Evolutionary conservation across 2,113 vertebrate genomes (phyloP).

Genomic region (Tympanuchus pallidicinctus): DNA sequence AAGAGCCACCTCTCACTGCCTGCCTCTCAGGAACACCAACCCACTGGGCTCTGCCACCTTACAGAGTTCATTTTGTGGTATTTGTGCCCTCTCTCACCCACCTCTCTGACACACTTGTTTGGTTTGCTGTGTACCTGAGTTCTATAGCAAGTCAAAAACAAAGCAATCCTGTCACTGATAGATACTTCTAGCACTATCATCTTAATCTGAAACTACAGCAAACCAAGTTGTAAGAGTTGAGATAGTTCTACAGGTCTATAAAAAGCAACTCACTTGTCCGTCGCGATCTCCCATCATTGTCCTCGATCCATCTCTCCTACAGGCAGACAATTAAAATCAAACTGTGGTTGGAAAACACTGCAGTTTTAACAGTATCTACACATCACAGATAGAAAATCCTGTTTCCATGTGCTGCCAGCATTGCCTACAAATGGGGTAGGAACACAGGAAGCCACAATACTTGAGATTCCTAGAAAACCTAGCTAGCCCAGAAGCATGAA

Average conservation of each 20-base stretch:
- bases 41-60: background rate
- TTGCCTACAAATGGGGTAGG: background rate
- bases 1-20: background rate
- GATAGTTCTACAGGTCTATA: background rate
- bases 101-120: background rate
- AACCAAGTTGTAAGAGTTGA: background rate
- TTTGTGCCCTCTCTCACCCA: background rate
- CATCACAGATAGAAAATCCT: background rate
- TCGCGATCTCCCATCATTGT: slow-evolving; percentile 87
- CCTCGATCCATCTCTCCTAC: slow-evolving; percentile 86
- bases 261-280: slow-evolving; percentile 74
- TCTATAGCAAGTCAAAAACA: background rate
- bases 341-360: background rate
- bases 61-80: accelerated
- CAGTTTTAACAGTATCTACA: background rate
- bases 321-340: slow-evolving; percentile 6
- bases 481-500: background rate
- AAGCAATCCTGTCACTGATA: background rate
- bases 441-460: accelerated
- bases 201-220: background rate
- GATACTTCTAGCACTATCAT: background rate
- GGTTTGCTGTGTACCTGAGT: background rate
- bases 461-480: background rate
- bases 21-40: background rate
- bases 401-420: background rate